Conservation (phyloP, 1,140 invertebrate genomes). For the Cydia amplana region DNA sequence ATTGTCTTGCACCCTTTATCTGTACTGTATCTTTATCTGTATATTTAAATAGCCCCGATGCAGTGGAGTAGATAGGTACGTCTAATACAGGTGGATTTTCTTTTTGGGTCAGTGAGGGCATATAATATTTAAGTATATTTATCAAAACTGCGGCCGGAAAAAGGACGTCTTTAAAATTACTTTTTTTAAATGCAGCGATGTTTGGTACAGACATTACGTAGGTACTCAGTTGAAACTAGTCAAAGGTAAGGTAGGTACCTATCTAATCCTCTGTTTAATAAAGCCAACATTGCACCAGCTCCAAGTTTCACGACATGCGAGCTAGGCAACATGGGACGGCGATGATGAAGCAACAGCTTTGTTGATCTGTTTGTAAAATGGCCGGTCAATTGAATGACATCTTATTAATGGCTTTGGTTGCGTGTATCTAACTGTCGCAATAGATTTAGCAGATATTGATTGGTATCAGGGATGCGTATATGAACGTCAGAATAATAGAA, state of each 20-base stretch:
- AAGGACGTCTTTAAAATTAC: too few species aligned
- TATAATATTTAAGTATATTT: too few species aligned
- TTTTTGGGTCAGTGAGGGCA: too few species aligned
- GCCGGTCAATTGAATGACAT: slow-evolving; percentile 6
- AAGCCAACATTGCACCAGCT: neutral
- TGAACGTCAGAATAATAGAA: neutral
- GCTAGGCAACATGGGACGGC: neutral
- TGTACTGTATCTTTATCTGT: too few species aligned
- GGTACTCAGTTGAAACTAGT: too few species aligned
- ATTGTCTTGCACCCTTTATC: too few species aligned
- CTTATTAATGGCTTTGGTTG: neutral
- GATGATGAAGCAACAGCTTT: neutral
- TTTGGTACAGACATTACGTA: too few species aligned
- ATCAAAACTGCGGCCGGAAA: too few species aligned
- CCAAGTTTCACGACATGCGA: neutral
- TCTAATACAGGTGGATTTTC: too few species aligned
- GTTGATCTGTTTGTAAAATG: slow-evolving; percentile 19
- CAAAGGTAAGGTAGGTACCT: neutral
- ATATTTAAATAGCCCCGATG: too few species aligned
- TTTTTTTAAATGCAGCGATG: too few species aligned
- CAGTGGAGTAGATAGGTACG: too few species aligned
- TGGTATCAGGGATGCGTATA: neutral
- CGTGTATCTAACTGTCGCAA: neutral
- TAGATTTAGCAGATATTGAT: neutral
- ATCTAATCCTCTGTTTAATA: neutral